A percentile compares a stretch with the other conserved stretches of the same genome.
These are phyloP conservation scores for Heteromyza rotundicornis DNA, from an alignment of 2,888 invertebrate genomes.

Conservation along the genomic window DNA sequence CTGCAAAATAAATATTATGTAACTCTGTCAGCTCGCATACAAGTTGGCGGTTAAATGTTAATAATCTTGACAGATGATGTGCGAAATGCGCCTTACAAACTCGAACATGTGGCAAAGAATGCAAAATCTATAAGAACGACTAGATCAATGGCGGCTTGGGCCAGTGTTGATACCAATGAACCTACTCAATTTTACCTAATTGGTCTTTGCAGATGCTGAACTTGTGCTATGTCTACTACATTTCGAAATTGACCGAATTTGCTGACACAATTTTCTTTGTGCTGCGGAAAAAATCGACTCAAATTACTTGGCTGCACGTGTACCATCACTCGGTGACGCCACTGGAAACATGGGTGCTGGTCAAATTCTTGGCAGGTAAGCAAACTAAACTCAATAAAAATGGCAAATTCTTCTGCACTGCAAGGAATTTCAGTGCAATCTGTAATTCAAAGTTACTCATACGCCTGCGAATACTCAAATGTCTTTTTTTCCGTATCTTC, in stretches of 20 bases:
- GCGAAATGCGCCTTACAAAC: background rate
- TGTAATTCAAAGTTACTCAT: slow-evolving; percentile 2
- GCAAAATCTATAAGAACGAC: too few species aligned
- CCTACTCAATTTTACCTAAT: too few species aligned
- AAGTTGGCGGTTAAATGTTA: too few species aligned
- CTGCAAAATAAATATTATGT: slow-evolving; percentile 11
- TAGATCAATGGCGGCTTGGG: too few species aligned
- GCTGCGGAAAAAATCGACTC: slow-evolving; percentile 86
- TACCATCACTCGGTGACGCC: slow-evolving; percentile 96
- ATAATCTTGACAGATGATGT: background rate
- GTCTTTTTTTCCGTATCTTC: background rate
- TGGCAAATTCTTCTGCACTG: too few species aligned
- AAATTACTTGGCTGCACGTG: slow-evolving; percentile 89
- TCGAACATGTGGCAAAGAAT: too few species aligned
- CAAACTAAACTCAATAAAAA: background rate
- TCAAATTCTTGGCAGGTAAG: slow-evolving; percentile 80
- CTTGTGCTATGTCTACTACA: slow-evolving; percentile 81
- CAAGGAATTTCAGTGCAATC: background rate
- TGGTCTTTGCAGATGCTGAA: slow-evolving; percentile 61
- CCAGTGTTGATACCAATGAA: too few species aligned
- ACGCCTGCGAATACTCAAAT: background rate
- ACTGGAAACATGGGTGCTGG: slow-evolving; percentile 88
- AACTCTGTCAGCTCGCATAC: slow-evolving; percentile 4
- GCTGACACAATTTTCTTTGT: slow-evolving; percentile 94
- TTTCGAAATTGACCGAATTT: slow-evolving; percentile 89